phyloP scores from a whole-genome alignment of 1,140 invertebrate genomes.

The Daktulosphaira vitifoliae region DNA sequence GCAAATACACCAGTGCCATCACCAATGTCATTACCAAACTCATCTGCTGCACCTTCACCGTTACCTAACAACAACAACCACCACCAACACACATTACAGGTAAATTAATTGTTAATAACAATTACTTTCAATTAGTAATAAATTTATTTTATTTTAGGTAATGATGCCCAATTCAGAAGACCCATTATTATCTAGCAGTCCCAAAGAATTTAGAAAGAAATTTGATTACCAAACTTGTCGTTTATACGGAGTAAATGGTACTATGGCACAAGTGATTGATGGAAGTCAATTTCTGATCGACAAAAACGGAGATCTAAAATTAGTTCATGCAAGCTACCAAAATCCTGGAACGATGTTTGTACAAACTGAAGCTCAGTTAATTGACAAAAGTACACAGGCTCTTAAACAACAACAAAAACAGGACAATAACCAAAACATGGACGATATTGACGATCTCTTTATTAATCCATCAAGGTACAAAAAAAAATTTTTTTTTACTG shows the following conservation, averaged over 20 bases:
- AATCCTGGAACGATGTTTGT: constrained; percentile 27
- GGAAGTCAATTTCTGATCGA: constrained; percentile 55
- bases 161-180: constrained; percentile 81
- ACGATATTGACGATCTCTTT: constrained; percentile 22
- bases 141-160: constrained; percentile 40
- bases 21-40: constrained; percentile 47
- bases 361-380: constrained; percentile 24
- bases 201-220: constrained; percentile 62
- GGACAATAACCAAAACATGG: constrained; percentile 13
- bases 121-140: too few species aligned
- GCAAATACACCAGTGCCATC: constrained; percentile 52
- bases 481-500: not conserved
- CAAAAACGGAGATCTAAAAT: constrained; percentile 55
- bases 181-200: constrained; percentile 68
- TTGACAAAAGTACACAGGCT: constrained; percentile 13
- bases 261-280: constrained; percentile 50
- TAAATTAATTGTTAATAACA: not conserved
- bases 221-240: constrained; percentile 53
- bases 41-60: constrained; percentile 48
- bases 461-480: constrained; percentile 18
- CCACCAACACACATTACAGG: constrained; percentile 22
- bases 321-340: constrained; percentile 49
- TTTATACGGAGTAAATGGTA: constrained; percentile 46
- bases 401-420: constrained; percentile 24
- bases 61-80: constrained; percentile 41